phyloP scores from a whole-genome alignment of 2,113 vertebrate species.

The Prunella fulvescens region DNA sequence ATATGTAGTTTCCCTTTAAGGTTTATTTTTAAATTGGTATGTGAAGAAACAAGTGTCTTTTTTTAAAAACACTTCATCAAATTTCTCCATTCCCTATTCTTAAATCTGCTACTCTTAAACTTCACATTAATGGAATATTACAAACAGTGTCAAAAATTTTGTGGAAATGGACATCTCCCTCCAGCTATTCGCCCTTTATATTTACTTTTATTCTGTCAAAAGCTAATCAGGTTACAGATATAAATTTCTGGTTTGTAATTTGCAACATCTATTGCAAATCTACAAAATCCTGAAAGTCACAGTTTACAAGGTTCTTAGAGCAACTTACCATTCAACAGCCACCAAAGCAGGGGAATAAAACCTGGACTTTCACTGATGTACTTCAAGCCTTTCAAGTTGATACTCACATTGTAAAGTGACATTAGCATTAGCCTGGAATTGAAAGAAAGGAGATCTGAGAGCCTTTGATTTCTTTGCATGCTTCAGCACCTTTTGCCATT shows the following conservation, averaged over 20 bases:
- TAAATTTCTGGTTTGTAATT: background rate
- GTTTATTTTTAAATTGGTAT: background rate
- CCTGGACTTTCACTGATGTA: constrained; percentile 82
- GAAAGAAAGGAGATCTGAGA: background rate
- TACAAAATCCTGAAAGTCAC: background rate
- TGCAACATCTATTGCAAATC: background rate
- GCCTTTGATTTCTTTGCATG: background rate
- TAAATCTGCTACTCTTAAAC: background rate
- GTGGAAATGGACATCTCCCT: background rate
- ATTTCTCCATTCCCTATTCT: background rate
- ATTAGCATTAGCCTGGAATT: constrained; percentile 89
- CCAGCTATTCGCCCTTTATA: background rate
- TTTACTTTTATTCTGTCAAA: background rate
- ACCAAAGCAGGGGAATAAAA: constrained; percentile 82
- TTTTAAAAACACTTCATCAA: background rate
- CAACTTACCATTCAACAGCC: constrained; percentile 83
- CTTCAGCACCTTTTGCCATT: background rate
- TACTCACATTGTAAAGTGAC: constrained; percentile 92
- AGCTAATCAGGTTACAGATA: background rate
- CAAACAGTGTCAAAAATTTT: background rate
- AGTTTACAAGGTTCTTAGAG: background rate
- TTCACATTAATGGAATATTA: background rate
- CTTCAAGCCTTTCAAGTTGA: constrained; percentile 86
- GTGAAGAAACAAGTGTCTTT: background rate
- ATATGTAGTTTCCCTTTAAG: background rate